phyloP scores from a whole-genome alignment of 1,140 invertebrate genomes.

The Agrypnia vestita region DNA sequence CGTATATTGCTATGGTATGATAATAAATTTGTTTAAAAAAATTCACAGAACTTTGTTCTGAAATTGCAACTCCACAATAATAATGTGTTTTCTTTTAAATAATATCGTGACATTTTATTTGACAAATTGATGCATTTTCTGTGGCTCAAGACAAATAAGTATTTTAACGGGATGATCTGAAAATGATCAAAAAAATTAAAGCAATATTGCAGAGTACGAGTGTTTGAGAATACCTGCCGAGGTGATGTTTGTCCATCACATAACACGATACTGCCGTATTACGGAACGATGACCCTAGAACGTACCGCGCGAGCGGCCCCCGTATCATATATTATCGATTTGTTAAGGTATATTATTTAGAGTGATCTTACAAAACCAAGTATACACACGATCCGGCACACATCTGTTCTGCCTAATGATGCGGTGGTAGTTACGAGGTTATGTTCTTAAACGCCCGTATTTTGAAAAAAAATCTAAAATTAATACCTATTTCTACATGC shows the following conservation, averaged over 20 bases:
- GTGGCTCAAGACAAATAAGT: too few species aligned
- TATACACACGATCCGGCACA: neutral
- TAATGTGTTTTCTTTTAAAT: too few species aligned
- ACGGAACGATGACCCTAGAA: constrained; percentile 37
- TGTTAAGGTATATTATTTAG: constrained; percentile 41
- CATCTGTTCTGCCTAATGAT: neutral
- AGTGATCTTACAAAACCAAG: constrained; percentile 37
- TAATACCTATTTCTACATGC: too few species aligned
- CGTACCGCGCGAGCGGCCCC: neutral
- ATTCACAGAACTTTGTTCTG: too few species aligned
- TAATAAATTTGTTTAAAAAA: too few species aligned
- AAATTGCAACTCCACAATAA: too few species aligned
- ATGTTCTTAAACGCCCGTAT: neutral
- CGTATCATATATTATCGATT: constrained; percentile 46
- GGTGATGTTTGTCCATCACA: constrained; percentile 23
- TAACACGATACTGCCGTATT: constrained; percentile 19
- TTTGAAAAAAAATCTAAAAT: too few species aligned
- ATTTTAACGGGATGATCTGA: too few species aligned
- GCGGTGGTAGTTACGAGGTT: neutral
- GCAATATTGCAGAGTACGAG: neutral
- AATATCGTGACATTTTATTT: too few species aligned
- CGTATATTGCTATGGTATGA: too few species aligned
- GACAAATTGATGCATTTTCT: too few species aligned
- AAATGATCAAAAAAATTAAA: too few species aligned
- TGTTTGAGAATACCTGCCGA: neutral